Percentiles rank a stretch among this genome's conserved stretches.
These are phyloP conservation scores for Tupiocoris notatus DNA, from an alignment of 2,888 invertebrate genomes.

Conservation along the genomic window DNA sequence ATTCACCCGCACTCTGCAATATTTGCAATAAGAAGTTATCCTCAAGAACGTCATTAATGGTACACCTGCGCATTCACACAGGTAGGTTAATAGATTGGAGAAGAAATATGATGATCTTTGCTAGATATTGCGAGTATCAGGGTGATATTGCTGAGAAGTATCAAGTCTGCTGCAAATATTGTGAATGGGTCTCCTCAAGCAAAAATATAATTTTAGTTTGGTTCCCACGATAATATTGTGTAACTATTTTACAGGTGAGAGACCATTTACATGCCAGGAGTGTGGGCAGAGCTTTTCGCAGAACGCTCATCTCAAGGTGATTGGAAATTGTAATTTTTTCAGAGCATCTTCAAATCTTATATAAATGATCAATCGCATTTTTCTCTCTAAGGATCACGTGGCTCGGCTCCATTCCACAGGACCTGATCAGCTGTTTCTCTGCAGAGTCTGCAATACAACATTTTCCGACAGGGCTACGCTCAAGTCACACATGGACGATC, in stretches of 20 bases:
- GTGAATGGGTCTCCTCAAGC: too few species aligned
- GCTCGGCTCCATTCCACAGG: constrained; percentile 45
- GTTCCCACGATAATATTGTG: background rate
- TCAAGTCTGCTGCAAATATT: too few species aligned
- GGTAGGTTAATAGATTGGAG: too few species aligned
- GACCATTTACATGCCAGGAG: constrained; percentile 46
- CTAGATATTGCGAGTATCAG: too few species aligned
- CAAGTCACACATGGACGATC: constrained; percentile 42
- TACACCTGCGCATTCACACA: constrained; percentile 48
- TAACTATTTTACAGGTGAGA: constrained; percentile 39
- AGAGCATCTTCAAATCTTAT: too few species aligned
- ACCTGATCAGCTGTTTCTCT: constrained; percentile 43
- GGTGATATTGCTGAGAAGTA: too few species aligned
- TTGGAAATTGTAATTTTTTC: too few species aligned
- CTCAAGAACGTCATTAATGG: constrained; percentile 47
- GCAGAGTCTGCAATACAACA: constrained; percentile 45
- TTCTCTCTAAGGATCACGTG: constrained; percentile 45
- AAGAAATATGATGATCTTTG: too few species aligned
- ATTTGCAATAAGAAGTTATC: constrained; percentile 46
- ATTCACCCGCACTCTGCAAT: constrained; percentile 45
- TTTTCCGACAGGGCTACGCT: constrained; percentile 43
- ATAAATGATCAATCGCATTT: too few species aligned
- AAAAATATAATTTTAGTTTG: background rate
- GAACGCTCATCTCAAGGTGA: constrained; percentile 46
- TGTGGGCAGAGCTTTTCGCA: constrained; percentile 47